These are phyloP conservation scores for Palythoa caribaeorum DNA, from an alignment of 92 coral and sea anemone species.

Conservation along the genomic window DNA sequence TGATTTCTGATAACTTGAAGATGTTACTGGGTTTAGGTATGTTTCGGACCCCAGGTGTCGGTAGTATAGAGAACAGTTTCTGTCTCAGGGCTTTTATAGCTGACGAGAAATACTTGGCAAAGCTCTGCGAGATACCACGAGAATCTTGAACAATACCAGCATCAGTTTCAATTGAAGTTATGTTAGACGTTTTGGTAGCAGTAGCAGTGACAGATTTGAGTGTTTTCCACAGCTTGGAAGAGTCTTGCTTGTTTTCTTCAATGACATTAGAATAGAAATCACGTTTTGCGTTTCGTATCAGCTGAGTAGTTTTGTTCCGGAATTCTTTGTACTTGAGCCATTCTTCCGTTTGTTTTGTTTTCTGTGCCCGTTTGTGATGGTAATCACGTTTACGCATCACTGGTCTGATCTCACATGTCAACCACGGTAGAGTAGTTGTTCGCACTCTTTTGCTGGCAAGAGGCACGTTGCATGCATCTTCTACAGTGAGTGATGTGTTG, in stretches of 20 bases:
- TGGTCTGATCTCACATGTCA: conserved; percentile 32
- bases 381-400: conserved; percentile 48
- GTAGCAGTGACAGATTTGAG: conserved; percentile 46
- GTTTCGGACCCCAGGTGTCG: conserved; percentile 11
- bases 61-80: neutral
- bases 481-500: conserved; percentile 22
- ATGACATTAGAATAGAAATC: conserved; percentile 43
- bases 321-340: conserved; percentile 50
- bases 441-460: conserved; percentile 41
- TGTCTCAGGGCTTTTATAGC: conserved; percentile 25
- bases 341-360: conserved; percentile 32
- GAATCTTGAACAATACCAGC: conserved; percentile 26
- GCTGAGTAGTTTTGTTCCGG: conserved; percentile 50
- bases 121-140: conserved; percentile 30
- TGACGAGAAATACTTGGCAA: conserved; percentile 44
- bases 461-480: conserved; percentile 33
- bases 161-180: conserved; percentile 44
- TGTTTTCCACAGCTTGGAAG: conserved; percentile 52
- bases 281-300: conserved; percentile 51
- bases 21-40: conserved; percentile 11
- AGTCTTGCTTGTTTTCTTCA: conserved; percentile 51
- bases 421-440: conserved; percentile 41
- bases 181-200: neutral
- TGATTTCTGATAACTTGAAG: conserved; percentile 54
- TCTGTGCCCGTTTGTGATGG: conserved; percentile 50